Base-by-base conservation (phyloP, 2,797 vertebrate genomes). In the Alcedo quadribrachys region DNA sequence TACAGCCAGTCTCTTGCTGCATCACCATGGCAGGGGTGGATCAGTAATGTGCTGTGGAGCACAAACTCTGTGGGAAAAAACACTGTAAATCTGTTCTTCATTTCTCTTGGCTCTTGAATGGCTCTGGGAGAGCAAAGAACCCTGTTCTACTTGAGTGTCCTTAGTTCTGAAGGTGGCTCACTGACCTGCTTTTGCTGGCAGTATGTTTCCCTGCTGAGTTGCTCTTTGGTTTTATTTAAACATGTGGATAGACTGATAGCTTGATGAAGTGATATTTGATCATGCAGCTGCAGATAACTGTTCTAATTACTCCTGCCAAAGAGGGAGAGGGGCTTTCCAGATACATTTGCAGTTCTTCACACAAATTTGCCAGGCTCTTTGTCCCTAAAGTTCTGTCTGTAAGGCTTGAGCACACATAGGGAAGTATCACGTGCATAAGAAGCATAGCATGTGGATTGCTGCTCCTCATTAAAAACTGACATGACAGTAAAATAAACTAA, bases 171-270 rank as follows among this genome's bases (percentile, higher is more conserved):
- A 74, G 76, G 42, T 89, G 81, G 42, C 76, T 77, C 53, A 20
- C 79, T 66, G 83, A 33, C 83, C 69, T 78, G 66, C 11, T 87
- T 89, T 83, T 83, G 32, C 73, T 91, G 62, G 66, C 80, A 62
- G 1, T 32, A 2, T n/a, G 46, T 77, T 93, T 91, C 42, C 6
- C 11, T 57, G 33, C 42, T 4, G 2, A 71, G 22, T 80, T 87
- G 75, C 62, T 54, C 37, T 84, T 55, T 78, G 67, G 66, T 78
- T 91, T 89, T 60, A 33, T 61, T 94, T 62, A 78, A 85, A 61
- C 21, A 20, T 12, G 15, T 76, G 60, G 32, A 73, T 83, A n/a
- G 58, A 61, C 77, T 20, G 51, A 69, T 81, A 68, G 69, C 35
- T 81, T 55, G 32, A 20, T 58, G 54, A 68, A 66, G 27, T 75